A percentile compares a stretch with the other conserved stretches of the same genome.
Conservation (phyloP, 2,113 vertebrate species). For the Brienomyrus longianalis region DNA sequence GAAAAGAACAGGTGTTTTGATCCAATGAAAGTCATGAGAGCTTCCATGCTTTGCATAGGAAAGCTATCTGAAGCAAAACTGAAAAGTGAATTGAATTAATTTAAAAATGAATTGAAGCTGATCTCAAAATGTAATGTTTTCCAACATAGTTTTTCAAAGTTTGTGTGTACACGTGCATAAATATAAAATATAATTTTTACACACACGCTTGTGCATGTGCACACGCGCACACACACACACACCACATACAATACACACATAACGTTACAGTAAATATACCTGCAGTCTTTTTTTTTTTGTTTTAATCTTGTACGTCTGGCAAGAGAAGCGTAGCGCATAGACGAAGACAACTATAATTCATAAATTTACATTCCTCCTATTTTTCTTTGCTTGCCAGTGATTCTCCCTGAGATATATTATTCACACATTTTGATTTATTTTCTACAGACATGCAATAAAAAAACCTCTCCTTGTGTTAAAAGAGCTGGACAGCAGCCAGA, state of each 20-base stretch:
- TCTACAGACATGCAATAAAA: slow-evolving; percentile 95
- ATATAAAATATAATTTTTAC: not conserved
- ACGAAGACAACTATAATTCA: slow-evolving; percentile 72
- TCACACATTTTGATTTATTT: slow-evolving; percentile 98
- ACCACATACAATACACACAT: not conserved
- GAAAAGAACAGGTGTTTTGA: not conserved
- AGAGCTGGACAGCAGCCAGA: slow-evolving; percentile 92
- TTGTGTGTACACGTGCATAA: not conserved
- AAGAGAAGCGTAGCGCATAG: slow-evolving; percentile 60
- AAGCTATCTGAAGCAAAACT: not conserved
- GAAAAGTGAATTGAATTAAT: not conserved
- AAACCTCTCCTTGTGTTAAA: slow-evolving; percentile 85
- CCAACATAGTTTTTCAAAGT: not conserved
- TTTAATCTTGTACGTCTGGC: slow-evolving; percentile 66
- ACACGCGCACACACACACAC: too few species aligned
- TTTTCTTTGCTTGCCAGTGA: slow-evolving; percentile 60
- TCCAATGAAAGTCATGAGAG: not conserved
- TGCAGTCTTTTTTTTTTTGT: slow-evolving; percentile 52
- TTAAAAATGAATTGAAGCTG: not conserved
- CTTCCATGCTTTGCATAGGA: not conserved
- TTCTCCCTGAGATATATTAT: slow-evolving; percentile 89
- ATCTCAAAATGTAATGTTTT: not conserved
- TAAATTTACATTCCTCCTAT: slow-evolving; percentile 57
- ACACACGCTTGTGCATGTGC: not conserved
- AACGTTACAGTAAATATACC: slow-evolving; percentile 37